These are phyloP conservation scores for Hassar affinis DNA, from an alignment of 2,113 vertebrate genomes.

Conservation along the genomic window DNA sequence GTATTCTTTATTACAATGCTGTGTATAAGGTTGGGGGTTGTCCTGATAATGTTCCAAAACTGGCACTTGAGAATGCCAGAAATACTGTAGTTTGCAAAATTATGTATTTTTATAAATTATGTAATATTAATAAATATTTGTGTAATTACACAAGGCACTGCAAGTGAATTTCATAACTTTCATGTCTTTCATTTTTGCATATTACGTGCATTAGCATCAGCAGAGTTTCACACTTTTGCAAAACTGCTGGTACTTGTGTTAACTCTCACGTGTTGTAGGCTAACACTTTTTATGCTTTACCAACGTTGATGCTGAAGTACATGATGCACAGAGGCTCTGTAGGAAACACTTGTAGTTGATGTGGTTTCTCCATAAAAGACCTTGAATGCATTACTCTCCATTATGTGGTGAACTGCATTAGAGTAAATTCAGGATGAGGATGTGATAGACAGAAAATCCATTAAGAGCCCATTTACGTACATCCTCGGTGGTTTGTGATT, in stretches of 20 bases:
- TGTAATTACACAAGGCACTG: background rate
- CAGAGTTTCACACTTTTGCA: slow-evolving; percentile 5
- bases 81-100: background rate
- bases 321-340: background rate
- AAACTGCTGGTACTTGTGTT: background rate
- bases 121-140: too few relatives aligned
- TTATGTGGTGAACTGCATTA: slow-evolving; percentile 16
- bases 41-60: too few relatives aligned
- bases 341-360: background rate
- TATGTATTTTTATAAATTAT: background rate
- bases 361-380: background rate
- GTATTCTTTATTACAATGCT: background rate
- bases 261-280: background rate
- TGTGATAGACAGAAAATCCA: slow-evolving; percentile 32
- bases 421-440: background rate
- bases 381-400: background rate
- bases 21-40: too few relatives aligned
- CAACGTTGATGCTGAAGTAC: background rate
- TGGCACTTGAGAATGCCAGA: too few relatives aligned
- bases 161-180: background rate
- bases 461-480: slow-evolving; percentile 40
- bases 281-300: slow-evolving; percentile 11
- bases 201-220: background rate
- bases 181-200: background rate
- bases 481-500: slow-evolving; percentile 42